Conservation (phyloP, 2,797 vertebrate genomes). For the Arctocebus calabarensis region DNA sequence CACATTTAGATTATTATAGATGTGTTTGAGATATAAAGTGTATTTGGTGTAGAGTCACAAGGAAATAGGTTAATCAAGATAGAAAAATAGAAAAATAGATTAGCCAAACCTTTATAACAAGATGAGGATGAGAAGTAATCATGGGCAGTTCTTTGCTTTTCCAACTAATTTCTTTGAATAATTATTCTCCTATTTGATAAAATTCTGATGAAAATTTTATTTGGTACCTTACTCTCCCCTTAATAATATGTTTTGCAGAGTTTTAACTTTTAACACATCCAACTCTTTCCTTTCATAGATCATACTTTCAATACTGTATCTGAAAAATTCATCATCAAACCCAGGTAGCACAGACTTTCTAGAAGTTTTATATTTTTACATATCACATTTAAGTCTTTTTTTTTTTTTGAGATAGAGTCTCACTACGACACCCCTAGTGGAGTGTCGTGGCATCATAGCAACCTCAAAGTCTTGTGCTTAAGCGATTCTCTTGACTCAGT, state of each 20-base stretch:
- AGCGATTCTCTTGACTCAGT: too few species aligned
- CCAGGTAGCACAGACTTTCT: neutral
- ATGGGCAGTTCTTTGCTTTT: neutral
- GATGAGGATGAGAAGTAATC: neutral
- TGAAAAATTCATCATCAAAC: neutral
- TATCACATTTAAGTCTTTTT: neutral
- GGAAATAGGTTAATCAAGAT: neutral
- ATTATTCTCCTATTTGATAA: neutral
- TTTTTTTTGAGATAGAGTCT: too few species aligned
- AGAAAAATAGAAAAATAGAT: neutral
- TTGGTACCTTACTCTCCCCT: neutral
- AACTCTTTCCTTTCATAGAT: neutral
- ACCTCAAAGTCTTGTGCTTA: too few species aligned
- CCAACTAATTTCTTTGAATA: neutral
- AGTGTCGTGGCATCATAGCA: too few species aligned
- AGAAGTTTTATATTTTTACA: neutral
- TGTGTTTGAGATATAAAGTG: neutral
- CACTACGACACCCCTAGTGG: too few species aligned
- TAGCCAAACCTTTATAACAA: neutral
- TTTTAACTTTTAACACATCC: neutral
- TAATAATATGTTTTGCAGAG: neutral
- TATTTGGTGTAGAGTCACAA: neutral
- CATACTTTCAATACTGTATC: neutral
- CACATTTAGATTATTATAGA: neutral
- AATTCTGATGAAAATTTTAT: neutral